phyloP scores from a whole-genome alignment of 2,797 vertebrate species.

The Rhynchotus rufescens region DNA sequence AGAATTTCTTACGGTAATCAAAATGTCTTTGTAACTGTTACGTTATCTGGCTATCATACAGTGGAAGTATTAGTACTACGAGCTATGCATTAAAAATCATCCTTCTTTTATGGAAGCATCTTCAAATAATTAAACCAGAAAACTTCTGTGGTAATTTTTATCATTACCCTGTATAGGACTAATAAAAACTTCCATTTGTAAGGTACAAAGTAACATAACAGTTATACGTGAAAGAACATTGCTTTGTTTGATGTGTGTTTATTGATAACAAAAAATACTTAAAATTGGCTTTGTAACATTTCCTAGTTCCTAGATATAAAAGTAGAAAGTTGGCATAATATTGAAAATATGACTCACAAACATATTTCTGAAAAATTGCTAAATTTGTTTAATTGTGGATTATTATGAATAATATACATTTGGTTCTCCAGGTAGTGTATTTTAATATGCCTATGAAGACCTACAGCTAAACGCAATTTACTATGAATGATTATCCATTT shows the following conservation, averaged over 20 bases:
- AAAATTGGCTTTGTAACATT: constrained; percentile 9
- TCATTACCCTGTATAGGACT: background rate
- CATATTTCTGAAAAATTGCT: background rate
- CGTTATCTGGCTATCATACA: background rate
- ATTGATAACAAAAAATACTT: background rate
- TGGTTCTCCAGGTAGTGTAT: background rate
- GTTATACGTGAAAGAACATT: background rate
- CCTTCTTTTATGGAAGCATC: background rate
- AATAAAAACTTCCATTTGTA: background rate
- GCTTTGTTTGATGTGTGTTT: background rate
- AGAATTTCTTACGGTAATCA: background rate
- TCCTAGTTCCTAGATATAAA: background rate
- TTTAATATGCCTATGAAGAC: constrained; percentile 7
- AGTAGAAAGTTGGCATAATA: background rate
- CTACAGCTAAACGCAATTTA: constrained; percentile 24
- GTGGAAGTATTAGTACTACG: background rate
- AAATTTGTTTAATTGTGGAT: background rate
- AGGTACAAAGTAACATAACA: background rate
- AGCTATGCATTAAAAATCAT: background rate
- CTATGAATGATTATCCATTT: background rate
- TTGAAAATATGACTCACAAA: background rate
- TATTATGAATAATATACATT: background rate
- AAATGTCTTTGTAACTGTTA: background rate
- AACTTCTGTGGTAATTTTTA: background rate
- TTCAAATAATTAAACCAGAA: background rate